These are phyloP conservation scores for Varanus komodoensis DNA, from an alignment of 2,113 vertebrate species.

Conservation along the genomic window DNA sequence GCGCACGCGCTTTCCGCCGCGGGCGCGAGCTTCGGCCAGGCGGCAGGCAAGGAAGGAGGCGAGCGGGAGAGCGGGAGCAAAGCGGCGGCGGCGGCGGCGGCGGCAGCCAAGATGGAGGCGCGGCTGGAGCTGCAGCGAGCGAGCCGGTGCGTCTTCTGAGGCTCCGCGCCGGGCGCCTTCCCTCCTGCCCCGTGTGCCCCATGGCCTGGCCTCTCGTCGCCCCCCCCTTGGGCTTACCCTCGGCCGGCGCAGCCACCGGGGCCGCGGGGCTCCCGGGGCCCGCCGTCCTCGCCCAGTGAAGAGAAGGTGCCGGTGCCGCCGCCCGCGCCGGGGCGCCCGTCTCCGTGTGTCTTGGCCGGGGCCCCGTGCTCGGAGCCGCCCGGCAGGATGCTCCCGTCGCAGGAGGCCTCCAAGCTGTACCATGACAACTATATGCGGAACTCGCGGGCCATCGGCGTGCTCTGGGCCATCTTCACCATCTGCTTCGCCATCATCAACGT, in stretches of 20 bases:
- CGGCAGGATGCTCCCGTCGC: conserved; percentile 91
- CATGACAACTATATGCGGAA: conserved; percentile 95
- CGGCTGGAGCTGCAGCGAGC: conserved; percentile 28
- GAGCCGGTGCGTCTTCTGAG: conserved; percentile 29
- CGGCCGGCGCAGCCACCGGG: background rate
- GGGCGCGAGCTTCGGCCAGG: conserved; percentile 27
- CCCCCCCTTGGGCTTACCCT: conserved; percentile 1
- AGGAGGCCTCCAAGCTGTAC: conserved; percentile 97
- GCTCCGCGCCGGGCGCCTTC: background rate
- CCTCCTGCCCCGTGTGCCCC: background rate
- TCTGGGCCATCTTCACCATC: conserved; percentile 99
- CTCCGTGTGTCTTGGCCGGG: conserved; percentile 25
- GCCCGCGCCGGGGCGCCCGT: conserved; percentile 30
- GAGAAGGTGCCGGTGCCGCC: background rate
- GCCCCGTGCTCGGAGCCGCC: conserved; percentile 45
- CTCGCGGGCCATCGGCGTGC: conserved; percentile 92
- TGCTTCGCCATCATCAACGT: conserved; percentile 98
- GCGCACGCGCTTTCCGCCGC: background rate
- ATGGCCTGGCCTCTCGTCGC: conserved; percentile 38
- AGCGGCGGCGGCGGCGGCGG: conserved; percentile 16
- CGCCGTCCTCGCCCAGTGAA: background rate
- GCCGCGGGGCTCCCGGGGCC: conserved; percentile 25
- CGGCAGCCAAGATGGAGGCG: conserved; percentile 48
- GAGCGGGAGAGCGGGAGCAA: background rate
- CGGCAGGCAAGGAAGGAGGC: background rate